Percentiles rank a stretch among this genome's conserved stretches.
Evolutionary conservation across 2,888 invertebrate genomes (phyloP).

Genomic region (Erynnis tages): DNA sequence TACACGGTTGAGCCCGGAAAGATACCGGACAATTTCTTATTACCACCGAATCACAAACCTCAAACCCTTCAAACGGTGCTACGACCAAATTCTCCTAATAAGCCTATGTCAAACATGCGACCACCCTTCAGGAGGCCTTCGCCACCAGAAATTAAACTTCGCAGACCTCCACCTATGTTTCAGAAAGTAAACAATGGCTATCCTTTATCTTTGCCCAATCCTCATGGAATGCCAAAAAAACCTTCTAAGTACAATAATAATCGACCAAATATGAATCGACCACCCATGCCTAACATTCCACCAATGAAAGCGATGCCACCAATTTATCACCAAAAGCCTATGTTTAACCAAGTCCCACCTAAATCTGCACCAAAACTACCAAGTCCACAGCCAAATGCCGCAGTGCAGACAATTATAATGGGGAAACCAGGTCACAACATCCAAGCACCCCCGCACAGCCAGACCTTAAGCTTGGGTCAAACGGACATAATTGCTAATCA

Average conservation of each 20-base stretch:
- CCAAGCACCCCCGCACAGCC: slow-evolving; percentile 47
- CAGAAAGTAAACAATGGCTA: slow-evolving; percentile 55
- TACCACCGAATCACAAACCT: slow-evolving; percentile 66
- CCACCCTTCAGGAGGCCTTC: slow-evolving; percentile 66
- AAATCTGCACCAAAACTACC: slow-evolving; percentile 42
- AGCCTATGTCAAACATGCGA: slow-evolving; percentile 51
- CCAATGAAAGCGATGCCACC: slow-evolving; percentile 64
- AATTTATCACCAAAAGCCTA: slow-evolving; percentile 42
- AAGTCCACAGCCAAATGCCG: slow-evolving; percentile 30
- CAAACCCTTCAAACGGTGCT: slow-evolving; percentile 71
- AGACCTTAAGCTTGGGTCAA: slow-evolving; percentile 65
- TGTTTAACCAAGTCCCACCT: slow-evolving; percentile 39
- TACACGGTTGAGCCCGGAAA: slow-evolving; percentile 57
- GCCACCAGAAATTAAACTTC: slow-evolving; percentile 73
- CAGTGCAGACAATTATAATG: slow-evolving; percentile 52
- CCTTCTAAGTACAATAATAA: slow-evolving; percentile 47
- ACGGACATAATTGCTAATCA: slow-evolving; percentile 69
- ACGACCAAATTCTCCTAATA: slow-evolving; percentile 54
- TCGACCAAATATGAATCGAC: slow-evolving; percentile 51
- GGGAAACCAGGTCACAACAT: slow-evolving; percentile 50
- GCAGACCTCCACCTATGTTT: slow-evolving; percentile 56
- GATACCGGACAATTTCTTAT: slow-evolving; percentile 54
- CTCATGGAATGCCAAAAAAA: slow-evolving; percentile 55
- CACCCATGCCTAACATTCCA: slow-evolving; percentile 42
- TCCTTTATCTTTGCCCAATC: slow-evolving; percentile 61